phyloP scores from a whole-genome alignment of 2,888 invertebrate genomes.

The Melanostoma mellinum region DNA sequence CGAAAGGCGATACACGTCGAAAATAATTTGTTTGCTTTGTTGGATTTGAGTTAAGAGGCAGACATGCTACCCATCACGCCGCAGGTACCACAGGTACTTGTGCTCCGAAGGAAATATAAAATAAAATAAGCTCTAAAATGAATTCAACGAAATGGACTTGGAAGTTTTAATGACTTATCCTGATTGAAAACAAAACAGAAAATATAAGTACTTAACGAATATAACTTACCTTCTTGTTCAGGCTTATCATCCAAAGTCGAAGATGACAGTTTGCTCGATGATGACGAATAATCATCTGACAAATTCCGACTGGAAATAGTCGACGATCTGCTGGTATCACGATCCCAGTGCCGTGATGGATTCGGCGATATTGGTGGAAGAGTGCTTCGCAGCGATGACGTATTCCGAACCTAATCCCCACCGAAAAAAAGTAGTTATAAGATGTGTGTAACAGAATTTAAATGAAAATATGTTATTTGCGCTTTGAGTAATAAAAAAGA shows the following conservation, averaged over 20 bases:
- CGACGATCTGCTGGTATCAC: slow-evolving; percentile 77
- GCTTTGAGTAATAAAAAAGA: slow-evolving; percentile 36
- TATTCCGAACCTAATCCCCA: slow-evolving; percentile 77
- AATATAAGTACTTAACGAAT: not conserved
- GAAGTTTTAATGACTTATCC: not conserved
- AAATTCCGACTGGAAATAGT: slow-evolving; percentile 75
- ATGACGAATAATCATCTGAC: slow-evolving; percentile 74
- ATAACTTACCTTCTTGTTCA: slow-evolving; percentile 78
- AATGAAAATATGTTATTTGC: slow-evolving; percentile 49
- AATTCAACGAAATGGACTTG: not conserved
- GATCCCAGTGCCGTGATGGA: slow-evolving; percentile 80
- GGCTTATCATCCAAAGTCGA: slow-evolving; percentile 77
- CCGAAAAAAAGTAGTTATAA: slow-evolving; percentile 20
- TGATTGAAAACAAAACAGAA: not conserved
- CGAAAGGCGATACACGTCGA: no score
- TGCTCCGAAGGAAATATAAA: no score
- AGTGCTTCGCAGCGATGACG: slow-evolving; percentile 77
- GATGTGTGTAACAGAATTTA: no score
- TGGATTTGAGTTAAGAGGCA: no score
- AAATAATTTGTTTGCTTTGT: no score
- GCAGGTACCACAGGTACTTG: no score
- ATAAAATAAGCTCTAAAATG: no score
- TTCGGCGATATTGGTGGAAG: slow-evolving; percentile 81
- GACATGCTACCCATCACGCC: no score
- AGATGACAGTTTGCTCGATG: slow-evolving; percentile 76